Percentiles rank a stretch among this genome's conserved stretches.
These are phyloP conservation scores for Cryptus armator DNA, from an alignment of 2,888 invertebrate species.

Conservation along the genomic window DNA sequence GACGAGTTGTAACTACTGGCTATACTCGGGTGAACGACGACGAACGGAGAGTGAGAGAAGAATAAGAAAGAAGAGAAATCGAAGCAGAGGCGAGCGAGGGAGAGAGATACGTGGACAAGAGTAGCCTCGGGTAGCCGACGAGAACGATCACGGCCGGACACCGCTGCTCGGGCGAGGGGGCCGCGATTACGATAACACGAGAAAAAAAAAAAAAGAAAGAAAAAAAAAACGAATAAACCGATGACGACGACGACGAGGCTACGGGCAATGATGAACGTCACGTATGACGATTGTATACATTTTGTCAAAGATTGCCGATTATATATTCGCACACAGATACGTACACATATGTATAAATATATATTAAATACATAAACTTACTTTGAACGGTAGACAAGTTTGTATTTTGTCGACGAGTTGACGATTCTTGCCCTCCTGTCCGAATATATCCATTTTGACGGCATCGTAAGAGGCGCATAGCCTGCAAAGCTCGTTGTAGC, in stretches of 20 bases:
- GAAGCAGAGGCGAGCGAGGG: slow-evolving; percentile 46
- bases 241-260: slow-evolving; percentile 54
- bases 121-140: slow-evolving; percentile 66
- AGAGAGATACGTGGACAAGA: slow-evolving; percentile 68
- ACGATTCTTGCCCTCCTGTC: slow-evolving; percentile 84
- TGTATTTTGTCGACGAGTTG: slow-evolving; percentile 85
- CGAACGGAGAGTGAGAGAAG: slow-evolving; percentile 64
- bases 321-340: not conserved
- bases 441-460: slow-evolving; percentile 85
- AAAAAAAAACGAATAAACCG: slow-evolving; percentile 37
- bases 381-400: slow-evolving; percentile 85
- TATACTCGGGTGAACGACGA: slow-evolving; percentile 50
- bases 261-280: slow-evolving; percentile 40
- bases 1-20: slow-evolving; percentile 53
- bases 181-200: slow-evolving; percentile 67
- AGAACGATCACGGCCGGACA: slow-evolving; percentile 46
- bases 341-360: not conserved
- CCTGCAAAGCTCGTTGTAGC: slow-evolving; percentile 85
- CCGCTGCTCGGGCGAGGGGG: slow-evolving; percentile 40
- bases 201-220: not conserved
- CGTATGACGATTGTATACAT: slow-evolving; percentile 44
- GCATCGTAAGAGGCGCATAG: slow-evolving; percentile 85
- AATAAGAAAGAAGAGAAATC: slow-evolving; percentile 43
- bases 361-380: slow-evolving; percentile 71
- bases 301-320: not conserved